Evolutionary conservation across 37 sponge, comb jelly and placozoan species (phyloP), one percentile per base, ranked within the genome.

Genomic region (Bolinopsis microptera): DNA sequence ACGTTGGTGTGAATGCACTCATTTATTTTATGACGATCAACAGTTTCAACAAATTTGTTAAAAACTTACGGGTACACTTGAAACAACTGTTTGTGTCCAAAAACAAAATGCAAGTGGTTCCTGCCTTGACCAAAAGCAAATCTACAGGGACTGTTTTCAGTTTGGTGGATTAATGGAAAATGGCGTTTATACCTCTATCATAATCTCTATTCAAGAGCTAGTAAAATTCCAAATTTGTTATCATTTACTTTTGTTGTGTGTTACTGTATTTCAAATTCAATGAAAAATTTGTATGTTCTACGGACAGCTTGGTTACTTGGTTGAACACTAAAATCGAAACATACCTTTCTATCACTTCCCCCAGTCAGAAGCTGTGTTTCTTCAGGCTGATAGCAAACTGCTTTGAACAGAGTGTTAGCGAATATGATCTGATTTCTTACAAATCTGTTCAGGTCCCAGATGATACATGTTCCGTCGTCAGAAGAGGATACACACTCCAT

Each of bases 391-490:
- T 99, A 99, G 93, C 97, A 97, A n/a, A 99, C 97, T 24, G 96
- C 96, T 33, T 94, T 93, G 96, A 99, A 99, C 93, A 99, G 94
- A 1, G 99, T 99, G 88, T 96, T 97, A 76, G 99, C 97, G 95
- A 99, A 99, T 39, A 99, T 96, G 37, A 99, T 95, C 77, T 99
- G 99, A 68, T 95, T 38, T 61, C 88, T 38, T 0, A 83, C 72
- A 13, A 95, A 95, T 96, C 92, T 95, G 96, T 88, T 80, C n/a
- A 99, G 80, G 93, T 99, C 97, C 99, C 99, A 99, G 36, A 99
- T 96, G 83, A 99, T 97, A 83, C 97, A 97, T 0, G 97, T 96
- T 2, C 97, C 97, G 93, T 97, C 97, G 48, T 92, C 95, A 69
- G 96, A 95, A 34, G 99, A 96, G 32, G 95, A 96, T 35, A 98